A percentile compares a stretch with the other conserved stretches of the same genome.
phyloP scores from a whole-genome alignment of 92 coral and sea anemone genomes.

The Meandrina meandrites region DNA sequence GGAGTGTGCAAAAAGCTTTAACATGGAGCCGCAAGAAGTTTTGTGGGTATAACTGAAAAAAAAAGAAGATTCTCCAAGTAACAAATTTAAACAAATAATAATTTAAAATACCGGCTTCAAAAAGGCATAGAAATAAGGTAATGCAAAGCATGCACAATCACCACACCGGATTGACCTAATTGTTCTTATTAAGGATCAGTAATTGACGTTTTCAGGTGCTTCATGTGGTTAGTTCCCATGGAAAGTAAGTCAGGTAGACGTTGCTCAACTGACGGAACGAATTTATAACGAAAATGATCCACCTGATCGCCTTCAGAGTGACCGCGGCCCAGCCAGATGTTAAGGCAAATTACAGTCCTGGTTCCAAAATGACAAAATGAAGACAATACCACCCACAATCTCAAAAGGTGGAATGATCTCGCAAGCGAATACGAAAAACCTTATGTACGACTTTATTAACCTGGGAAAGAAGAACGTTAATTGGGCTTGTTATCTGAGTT shows the following conservation, averaged over 20 bases:
- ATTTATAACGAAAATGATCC: constrained; percentile 44
- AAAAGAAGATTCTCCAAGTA: constrained; percentile 40
- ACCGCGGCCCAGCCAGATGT: constrained; percentile 35
- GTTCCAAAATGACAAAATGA: constrained; percentile 40
- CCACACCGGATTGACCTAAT: constrained; percentile 40
- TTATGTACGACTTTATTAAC: constrained; percentile 33
- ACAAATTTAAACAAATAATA: constrained; percentile 30
- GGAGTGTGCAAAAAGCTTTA: constrained; percentile 41
- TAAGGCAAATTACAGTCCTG: constrained; percentile 22
- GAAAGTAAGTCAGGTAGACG: constrained; percentile 32
- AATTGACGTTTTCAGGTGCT: constrained; percentile 33
- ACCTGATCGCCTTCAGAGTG: constrained; percentile 41
- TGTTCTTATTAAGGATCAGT: constrained; percentile 31
- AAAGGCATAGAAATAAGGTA: constrained; percentile 35
- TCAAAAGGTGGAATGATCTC: constrained; percentile 48
- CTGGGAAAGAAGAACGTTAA: constrained; percentile 43
- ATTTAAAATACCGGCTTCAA: constrained; percentile 40
- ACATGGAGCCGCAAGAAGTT: constrained; percentile 33
- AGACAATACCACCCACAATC: constrained; percentile 44
- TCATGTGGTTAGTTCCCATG: constrained; percentile 20
- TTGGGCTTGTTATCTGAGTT: constrained; percentile 20
- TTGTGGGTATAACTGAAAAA: constrained; percentile 32
- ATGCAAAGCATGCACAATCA: constrained; percentile 31
- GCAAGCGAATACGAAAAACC: constrained; percentile 34
- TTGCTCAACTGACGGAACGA: constrained; percentile 8